These are phyloP conservation scores for Hycleus phaleratus DNA, from an alignment of 1,140 invertebrate genomes.

Conservation along the genomic window DNA sequence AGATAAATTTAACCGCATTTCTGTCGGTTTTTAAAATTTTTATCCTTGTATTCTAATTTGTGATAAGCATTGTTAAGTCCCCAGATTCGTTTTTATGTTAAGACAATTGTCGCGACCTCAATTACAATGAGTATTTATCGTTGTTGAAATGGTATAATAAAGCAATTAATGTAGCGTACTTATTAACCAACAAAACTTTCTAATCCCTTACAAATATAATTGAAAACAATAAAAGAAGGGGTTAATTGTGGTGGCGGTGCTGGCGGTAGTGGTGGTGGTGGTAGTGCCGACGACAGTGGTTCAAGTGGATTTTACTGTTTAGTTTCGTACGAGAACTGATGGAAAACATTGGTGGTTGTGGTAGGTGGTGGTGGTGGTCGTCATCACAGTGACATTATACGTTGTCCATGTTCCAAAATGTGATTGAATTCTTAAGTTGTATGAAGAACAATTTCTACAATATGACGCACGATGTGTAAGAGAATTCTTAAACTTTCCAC, in stretches of 20 bases:
- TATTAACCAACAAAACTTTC: no score
- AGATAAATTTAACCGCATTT: no score
- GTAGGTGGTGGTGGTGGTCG: neutral
- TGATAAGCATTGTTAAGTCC: no score
- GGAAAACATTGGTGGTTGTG: slow-evolving; percentile 5
- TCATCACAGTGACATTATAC: neutral
- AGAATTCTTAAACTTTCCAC: no score
- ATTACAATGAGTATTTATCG: no score
- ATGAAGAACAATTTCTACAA: slow-evolving; percentile 26
- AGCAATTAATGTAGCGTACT: no score
- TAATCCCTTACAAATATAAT: neutral
- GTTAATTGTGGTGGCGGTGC: neutral
- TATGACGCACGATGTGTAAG: slow-evolving; percentile 29
- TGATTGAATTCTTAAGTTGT: slow-evolving; percentile 27
- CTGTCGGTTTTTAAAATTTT: no score
- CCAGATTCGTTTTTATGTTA: no score
- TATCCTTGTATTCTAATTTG: no score
- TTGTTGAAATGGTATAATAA: no score
- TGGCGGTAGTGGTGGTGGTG: neutral
- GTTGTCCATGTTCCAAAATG: slow-evolving; percentile 30
- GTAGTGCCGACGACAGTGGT: slow-evolving; percentile 3
- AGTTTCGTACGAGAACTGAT: slow-evolving; percentile 15
- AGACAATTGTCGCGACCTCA: no score
- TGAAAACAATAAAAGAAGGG: neutral
- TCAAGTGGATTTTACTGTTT: neutral